A percentile compares a stretch with the other conserved stretches of the same genome.
Conservation (phyloP, 2,113 vertebrate species). For the Orthonyx spaldingii region DNA sequence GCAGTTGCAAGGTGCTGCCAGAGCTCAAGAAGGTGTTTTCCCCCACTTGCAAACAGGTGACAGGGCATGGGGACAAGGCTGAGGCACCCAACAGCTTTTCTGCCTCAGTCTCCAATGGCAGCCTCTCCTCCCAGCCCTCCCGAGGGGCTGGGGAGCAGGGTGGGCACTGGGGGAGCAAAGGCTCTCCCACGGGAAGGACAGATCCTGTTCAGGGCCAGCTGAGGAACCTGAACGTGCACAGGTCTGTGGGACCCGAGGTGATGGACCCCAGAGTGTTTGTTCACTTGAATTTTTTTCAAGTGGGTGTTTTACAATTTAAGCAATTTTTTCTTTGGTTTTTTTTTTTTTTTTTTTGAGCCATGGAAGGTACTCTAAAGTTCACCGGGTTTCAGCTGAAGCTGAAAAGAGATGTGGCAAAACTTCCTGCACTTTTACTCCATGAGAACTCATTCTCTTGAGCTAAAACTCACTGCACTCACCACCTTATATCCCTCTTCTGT, state of each 20-base stretch:
- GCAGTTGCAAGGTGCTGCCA: too few relatives aligned
- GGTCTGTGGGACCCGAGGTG: too few relatives aligned
- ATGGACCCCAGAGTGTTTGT: background rate
- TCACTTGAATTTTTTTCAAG: background rate
- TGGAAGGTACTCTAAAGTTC: background rate
- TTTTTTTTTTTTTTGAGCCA: background rate
- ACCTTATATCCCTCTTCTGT: background rate
- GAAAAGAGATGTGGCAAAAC: background rate
- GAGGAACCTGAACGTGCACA: background rate
- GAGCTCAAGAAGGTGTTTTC: background rate
- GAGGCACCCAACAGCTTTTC: background rate
- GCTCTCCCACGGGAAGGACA: background rate
- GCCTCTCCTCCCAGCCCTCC: background rate
- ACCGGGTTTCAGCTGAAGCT: background rate
- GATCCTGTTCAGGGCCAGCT: background rate
- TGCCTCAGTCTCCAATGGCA: background rate
- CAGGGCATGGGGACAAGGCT: background rate
- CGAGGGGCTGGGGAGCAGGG: background rate
- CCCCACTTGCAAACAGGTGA: accelerated
- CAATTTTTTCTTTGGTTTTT: background rate
- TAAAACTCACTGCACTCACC: background rate
- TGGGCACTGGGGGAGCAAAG: background rate
- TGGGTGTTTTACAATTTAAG: background rate
- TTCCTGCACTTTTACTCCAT: background rate
- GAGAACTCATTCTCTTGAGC: background rate